Evolutionary conservation across 2,888 invertebrate genomes (phyloP).

Genomic region (Spisula solida): DNA sequence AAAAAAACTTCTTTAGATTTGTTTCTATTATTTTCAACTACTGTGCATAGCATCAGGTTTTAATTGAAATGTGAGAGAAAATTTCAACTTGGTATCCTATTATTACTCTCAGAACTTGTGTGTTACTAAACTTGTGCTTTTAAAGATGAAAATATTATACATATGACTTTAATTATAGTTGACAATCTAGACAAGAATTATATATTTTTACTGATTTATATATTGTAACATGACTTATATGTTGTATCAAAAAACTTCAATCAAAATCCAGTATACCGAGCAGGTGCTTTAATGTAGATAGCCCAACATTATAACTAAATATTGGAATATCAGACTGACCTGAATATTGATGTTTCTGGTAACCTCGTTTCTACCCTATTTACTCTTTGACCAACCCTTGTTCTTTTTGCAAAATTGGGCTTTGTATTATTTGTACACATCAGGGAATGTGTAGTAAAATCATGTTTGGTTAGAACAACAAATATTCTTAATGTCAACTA

Average conservation of each 20-base stretch:
- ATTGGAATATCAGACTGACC: not conserved
- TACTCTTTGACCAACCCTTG: too few relatives aligned
- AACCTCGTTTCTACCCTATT: too few relatives aligned
- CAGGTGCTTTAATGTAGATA: not conserved
- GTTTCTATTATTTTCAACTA: not conserved
- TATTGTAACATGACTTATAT: not conserved
- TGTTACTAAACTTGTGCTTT: not conserved
- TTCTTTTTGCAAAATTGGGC: too few relatives aligned
- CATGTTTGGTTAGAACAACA: too few relatives aligned
- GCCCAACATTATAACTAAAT: not conserved
- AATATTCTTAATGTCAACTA: too few relatives aligned
- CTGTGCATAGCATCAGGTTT: not conserved
- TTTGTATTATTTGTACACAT: too few relatives aligned
- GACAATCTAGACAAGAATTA: not conserved
- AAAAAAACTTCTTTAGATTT: too few relatives aligned
- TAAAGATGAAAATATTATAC: not conserved
- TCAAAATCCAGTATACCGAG: not conserved
- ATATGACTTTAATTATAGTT: not conserved
- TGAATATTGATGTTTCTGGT: too few relatives aligned
- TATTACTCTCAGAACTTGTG: not conserved
- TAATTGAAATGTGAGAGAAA: not conserved
- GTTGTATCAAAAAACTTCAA: not conserved
- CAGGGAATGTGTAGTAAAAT: too few relatives aligned
- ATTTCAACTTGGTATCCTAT: not conserved
- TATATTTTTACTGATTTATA: not conserved